phyloP scores from a whole-genome alignment of 2,888 invertebrate genomes.

The Trichogramma dendrolimi region DNA sequence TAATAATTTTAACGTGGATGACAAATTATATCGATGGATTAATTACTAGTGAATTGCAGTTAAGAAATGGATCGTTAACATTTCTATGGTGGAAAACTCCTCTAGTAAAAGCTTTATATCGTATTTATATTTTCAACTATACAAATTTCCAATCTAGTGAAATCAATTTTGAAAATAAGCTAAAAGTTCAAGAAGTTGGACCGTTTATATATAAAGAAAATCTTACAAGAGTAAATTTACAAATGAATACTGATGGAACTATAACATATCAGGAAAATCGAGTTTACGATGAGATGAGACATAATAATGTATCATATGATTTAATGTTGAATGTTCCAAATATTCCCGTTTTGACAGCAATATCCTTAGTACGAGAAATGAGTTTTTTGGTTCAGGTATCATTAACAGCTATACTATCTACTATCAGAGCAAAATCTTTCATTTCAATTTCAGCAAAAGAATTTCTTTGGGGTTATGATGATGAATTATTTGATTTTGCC shows the following conservation, averaged over 20 bases:
- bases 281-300: constrained; percentile 57
- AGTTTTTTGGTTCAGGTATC: constrained; percentile 51
- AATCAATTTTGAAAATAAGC: constrained; percentile 56
- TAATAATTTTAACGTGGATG: too few species aligned
- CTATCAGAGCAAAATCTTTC: constrained; percentile 39
- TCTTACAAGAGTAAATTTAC: constrained; percentile 59
- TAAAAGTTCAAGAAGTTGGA: constrained; percentile 67
- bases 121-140: constrained; percentile 75
- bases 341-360: constrained; percentile 64
- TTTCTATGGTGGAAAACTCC: constrained; percentile 62
- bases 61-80: constrained; percentile 58
- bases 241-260: constrained; percentile 57
- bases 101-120: constrained; percentile 58
- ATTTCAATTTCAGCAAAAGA: constrained; percentile 40
- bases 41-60: constrained; percentile 50
- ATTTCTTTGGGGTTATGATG: constrained; percentile 74
- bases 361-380: constrained; percentile 55
- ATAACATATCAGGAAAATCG: constrained; percentile 68
- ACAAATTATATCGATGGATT: too few species aligned
- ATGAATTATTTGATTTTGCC: constrained; percentile 56
- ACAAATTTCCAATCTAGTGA: constrained; percentile 68
- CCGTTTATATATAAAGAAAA: constrained; percentile 69
- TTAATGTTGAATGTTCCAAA: constrained; percentile 66
- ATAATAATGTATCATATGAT: constrained; percentile 35
- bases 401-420: constrained; percentile 51